These are phyloP conservation scores for Fulmarus glacialis DNA, from an alignment of 2,113 vertebrate genomes.

Conservation along the genomic window DNA sequence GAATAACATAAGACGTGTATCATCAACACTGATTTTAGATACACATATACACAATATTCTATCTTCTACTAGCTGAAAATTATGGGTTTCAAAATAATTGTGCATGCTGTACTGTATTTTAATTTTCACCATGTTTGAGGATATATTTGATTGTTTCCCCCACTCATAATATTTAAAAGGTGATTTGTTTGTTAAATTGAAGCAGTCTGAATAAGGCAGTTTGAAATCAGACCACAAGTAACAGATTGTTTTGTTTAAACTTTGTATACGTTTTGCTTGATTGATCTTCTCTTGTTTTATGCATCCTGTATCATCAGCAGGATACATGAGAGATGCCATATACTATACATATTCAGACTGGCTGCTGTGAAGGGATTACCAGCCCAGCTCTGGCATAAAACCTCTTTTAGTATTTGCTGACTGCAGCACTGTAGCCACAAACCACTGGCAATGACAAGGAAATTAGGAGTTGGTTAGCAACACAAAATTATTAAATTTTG, in stretches of 20 bases:
- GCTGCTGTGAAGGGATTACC: constrained; percentile 9
- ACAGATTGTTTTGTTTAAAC: constrained; percentile 1
- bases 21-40: background rate
- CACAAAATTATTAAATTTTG: constrained; percentile 27
- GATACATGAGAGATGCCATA: background rate
- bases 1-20: background rate
- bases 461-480: constrained; percentile 57
- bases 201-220: background rate
- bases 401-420: constrained; percentile 59
- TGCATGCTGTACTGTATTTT: background rate
- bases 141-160: background rate
- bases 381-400: background rate
- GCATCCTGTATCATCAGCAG: background rate
- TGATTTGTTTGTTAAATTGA: background rate
- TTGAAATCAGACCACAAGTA: constrained; percentile 1
- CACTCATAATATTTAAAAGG: background rate
- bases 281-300: background rate
- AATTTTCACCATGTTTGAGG: background rate
- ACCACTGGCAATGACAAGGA: constrained; percentile 34
- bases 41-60: background rate
- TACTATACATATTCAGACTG: background rate
- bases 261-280: background rate
- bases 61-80: background rate
- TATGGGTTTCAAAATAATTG: background rate
- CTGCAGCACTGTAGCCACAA: constrained; percentile 55